phyloP scores from a whole-genome alignment of 2,797 vertebrate genomes.

The Knipowitschia caucasica region DNA sequence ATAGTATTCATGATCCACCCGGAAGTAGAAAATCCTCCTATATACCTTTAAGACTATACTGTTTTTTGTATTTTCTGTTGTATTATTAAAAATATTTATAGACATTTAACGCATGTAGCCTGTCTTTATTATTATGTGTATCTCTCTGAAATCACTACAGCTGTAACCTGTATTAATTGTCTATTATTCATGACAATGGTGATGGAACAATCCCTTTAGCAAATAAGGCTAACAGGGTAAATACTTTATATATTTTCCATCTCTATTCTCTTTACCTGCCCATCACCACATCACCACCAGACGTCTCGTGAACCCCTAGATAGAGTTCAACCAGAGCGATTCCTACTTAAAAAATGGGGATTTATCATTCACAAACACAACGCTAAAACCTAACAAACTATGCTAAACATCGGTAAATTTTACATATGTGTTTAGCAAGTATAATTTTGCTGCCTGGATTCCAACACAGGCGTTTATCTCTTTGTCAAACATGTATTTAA shows the following conservation, averaged over 20 bases:
- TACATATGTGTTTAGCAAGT: not conserved
- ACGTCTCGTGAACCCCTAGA: constrained; percentile 65
- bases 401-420: too few relatives aligned
- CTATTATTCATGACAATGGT: not conserved
- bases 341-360: constrained; percentile 28
- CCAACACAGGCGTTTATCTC: not conserved
- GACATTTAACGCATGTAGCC: too few relatives aligned
- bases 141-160: not conserved
- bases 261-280: constrained; percentile 5
- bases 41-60: too few relatives aligned
- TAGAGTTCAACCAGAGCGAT: constrained; percentile 58
- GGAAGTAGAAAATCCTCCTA: too few relatives aligned
- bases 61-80: too few relatives aligned
- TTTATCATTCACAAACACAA: rapidly evolving
- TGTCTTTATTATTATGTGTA: too few relatives aligned
- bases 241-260: not conserved
- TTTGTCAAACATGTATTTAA: not conserved
- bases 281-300: constrained; percentile 47
- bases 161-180: not conserved
- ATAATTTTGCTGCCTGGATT: too few relatives aligned
- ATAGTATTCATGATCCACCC: too few relatives aligned
- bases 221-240: not conserved
- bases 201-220: not conserved
- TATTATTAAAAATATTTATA: too few relatives aligned
- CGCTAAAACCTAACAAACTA: not conserved